Conservation (phyloP, 1,140 invertebrate species). For the Drosophila pseudoobscura region DNA sequence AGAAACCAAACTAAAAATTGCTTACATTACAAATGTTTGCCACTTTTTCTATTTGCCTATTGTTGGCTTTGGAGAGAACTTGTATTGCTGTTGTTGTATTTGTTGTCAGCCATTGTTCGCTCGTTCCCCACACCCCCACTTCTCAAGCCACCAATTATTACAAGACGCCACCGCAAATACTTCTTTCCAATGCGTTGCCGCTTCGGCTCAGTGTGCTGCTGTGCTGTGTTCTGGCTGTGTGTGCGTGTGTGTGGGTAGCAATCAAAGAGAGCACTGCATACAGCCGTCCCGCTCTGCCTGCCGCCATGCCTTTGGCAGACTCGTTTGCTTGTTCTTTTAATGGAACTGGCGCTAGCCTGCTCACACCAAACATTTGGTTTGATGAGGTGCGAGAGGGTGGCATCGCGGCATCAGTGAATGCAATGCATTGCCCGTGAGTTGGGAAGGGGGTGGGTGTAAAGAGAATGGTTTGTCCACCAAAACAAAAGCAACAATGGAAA, state of each 20-base stretch:
- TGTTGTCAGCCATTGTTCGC: conserved; percentile 74
- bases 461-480: conserved; percentile 36
- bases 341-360: conserved; percentile 21
- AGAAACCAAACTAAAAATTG: conserved; percentile 23
- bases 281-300: conserved; percentile 29
- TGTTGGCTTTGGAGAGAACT: conserved; percentile 26
- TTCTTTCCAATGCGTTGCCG: conserved; percentile 57
- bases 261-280: background rate
- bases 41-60: background rate
- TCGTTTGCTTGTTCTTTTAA: conserved; percentile 22
- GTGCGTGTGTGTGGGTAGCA: conserved; percentile 24
- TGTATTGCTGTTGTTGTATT: conserved; percentile 26
- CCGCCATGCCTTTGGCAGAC: conserved; percentile 1
- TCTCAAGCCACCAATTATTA: conserved; percentile 61
- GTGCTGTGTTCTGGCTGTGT: conserved; percentile 24
- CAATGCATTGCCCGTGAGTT: background rate
- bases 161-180: conserved; percentile 77
- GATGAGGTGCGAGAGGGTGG: conserved; percentile 12
- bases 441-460: conserved; percentile 2
- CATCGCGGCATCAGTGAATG: background rate
- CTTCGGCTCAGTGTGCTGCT: conserved; percentile 49
- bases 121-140: background rate
- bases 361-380: conserved; percentile 40
- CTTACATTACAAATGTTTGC: conserved; percentile 22
- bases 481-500: conserved; percentile 54